A percentile compares a stretch with the other conserved stretches of the same genome.
phyloP scores from a whole-genome alignment of 2,797 vertebrate species.

The Acrossocheilus wenchowensis region DNA sequence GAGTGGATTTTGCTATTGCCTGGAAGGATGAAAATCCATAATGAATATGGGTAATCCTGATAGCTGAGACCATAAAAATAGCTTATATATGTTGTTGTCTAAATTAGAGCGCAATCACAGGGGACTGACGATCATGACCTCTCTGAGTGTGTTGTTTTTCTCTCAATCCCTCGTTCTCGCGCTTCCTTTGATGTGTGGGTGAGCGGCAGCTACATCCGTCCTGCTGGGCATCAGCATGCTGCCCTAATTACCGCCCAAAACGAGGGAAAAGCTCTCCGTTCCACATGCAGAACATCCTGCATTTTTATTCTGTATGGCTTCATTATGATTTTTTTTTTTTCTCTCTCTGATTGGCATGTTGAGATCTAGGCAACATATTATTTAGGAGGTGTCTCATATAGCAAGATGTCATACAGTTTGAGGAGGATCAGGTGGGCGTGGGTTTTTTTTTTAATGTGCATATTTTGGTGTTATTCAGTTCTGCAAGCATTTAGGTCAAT shows the following conservation, averaged over 20 bases:
- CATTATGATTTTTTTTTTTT: neutral
- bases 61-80: neutral
- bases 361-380: neutral
- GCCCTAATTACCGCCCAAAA: conserved; percentile 48
- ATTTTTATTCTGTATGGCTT: conserved; percentile 2
- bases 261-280: conserved; percentile 29
- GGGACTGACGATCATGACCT: neutral
- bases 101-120: neutral
- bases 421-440: conserved; percentile 66
- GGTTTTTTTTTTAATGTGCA: conserved; percentile 62
- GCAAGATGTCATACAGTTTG: neutral
- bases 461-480: conserved; percentile 69
- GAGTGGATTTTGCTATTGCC: neutral
- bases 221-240: conserved; percentile 43
- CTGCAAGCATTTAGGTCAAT: conserved; percentile 78
- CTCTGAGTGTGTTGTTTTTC: conserved; percentile 18
- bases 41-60: neutral
- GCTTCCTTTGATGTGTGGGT: conserved; percentile 30
- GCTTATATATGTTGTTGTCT: neutral
- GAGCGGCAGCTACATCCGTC: conserved; percentile 9
- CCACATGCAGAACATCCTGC: conserved; percentile 34
- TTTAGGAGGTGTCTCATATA: neutral
- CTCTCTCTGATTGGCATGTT: neutral
- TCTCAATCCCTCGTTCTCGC: neutral
- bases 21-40: neutral